Conservation (phyloP, 2,797 vertebrate species). For the Pseudocheirus occidentalis region DNA sequence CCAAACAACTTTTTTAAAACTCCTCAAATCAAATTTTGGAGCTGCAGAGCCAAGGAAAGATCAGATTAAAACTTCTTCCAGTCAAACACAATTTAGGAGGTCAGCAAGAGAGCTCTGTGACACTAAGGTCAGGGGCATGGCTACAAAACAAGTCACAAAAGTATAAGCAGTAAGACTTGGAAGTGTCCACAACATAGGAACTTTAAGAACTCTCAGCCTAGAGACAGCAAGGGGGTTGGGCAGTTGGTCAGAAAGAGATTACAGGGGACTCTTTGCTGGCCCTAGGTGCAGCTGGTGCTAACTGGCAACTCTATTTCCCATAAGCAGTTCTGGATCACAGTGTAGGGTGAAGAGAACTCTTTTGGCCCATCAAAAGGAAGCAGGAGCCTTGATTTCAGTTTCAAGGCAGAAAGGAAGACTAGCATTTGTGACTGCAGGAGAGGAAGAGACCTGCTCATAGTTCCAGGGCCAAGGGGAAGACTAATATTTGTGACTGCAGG, state of each 20-base stretch:
- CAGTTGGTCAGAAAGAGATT: neutral
- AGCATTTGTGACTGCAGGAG: neutral
- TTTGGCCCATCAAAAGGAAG: neutral
- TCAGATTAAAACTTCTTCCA: neutral
- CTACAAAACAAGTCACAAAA: neutral
- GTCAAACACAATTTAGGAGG: neutral
- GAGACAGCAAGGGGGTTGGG: neutral
- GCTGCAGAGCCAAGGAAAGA: neutral
- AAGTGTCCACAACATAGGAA: neutral
- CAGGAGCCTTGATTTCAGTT: neutral
- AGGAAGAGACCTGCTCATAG: neutral
- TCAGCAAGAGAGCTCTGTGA: neutral
- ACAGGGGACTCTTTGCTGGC: neutral
- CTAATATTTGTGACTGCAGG: neutral
- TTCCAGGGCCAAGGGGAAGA: neutral
- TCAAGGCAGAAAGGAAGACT: neutral
- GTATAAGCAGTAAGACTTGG: neutral
- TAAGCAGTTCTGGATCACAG: neutral
- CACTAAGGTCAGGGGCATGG: neutral
- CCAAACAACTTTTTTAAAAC: neutral
- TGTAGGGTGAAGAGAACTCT: neutral
- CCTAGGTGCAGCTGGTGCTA: neutral
- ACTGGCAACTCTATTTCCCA: neutral
- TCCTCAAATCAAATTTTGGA: neutral
- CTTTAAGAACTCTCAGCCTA: neutral